Percentiles rank a stretch among this genome's conserved stretches.
phyloP scores from a whole-genome alignment of 1,140 invertebrate genomes.

The Panagrolaimus sp. region DNA sequence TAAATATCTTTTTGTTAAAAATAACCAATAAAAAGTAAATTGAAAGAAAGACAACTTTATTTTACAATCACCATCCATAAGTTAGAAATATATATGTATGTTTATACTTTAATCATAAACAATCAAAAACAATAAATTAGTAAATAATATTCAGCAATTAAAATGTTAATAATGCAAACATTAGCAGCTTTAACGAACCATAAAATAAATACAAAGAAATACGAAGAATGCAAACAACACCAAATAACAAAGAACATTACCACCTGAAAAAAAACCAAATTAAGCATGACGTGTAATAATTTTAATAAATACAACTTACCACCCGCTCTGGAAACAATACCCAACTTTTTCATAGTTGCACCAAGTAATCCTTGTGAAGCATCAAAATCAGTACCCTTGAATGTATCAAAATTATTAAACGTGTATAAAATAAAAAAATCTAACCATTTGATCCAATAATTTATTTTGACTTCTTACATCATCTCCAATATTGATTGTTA shows the following conservation, averaged over 20 bases:
- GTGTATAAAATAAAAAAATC: slow-evolving; percentile 5
- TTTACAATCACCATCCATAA: too few relatives aligned
- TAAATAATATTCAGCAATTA: too few relatives aligned
- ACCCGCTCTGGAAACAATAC: slow-evolving; percentile 46
- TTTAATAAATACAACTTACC: slow-evolving; percentile 28
- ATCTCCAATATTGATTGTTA: slow-evolving; percentile 53
- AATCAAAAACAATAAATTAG: neutral
- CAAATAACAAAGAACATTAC: slow-evolving; percentile 51
- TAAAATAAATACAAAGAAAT: slow-evolving; percentile 47
- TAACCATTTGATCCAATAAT: slow-evolving; percentile 45
- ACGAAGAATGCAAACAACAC: slow-evolving; percentile 52
- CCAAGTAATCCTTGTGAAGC: slow-evolving; percentile 41
- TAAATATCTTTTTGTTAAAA: too few relatives aligned
- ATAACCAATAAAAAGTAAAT: too few relatives aligned
- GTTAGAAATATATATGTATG: too few relatives aligned
- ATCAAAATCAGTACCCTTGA: slow-evolving; percentile 41
- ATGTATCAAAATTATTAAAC: slow-evolving; percentile 12
- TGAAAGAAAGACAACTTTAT: too few relatives aligned
- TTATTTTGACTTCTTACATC: slow-evolving; percentile 56
- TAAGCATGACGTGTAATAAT: slow-evolving; percentile 6
- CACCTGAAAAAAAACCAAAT: slow-evolving; percentile 30
- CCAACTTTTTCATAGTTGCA: slow-evolving; percentile 49
- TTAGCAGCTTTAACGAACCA: slow-evolving; percentile 28
- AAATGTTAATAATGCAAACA: too few relatives aligned
- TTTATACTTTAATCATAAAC: too few relatives aligned